Percentiles rank a stretch among this genome's conserved stretches.
Conservation (phyloP, 2,113 vertebrate genomes). For the Pycnonotus jocosus region DNA sequence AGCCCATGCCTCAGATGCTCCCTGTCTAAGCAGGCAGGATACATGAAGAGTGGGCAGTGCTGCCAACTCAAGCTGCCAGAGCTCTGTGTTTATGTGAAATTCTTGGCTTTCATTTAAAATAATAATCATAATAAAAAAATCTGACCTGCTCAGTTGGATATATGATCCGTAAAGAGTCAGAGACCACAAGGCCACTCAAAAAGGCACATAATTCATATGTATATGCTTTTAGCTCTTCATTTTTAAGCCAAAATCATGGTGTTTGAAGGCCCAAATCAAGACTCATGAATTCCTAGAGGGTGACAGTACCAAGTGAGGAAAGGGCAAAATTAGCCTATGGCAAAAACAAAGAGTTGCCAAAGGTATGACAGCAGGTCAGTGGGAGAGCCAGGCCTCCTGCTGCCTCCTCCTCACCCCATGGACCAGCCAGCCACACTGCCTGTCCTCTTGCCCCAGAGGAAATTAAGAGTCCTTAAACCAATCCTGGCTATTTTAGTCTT, state of each 20-base stretch:
- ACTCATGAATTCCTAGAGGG: background rate
- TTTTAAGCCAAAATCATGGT: slow-evolving; percentile 36
- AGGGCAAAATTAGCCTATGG: slow-evolving; percentile 9
- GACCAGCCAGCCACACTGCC: background rate
- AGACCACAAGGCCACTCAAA: slow-evolving; percentile 42
- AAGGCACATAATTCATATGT: slow-evolving; percentile 2
- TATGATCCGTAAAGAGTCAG: background rate
- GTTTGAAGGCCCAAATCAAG: background rate
- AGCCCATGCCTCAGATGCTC: background rate
- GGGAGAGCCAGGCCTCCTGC: background rate
- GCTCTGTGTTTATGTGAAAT: slow-evolving; percentile 22
- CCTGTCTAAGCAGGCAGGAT: background rate
- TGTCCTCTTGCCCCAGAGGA: background rate
- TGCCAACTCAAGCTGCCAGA: slow-evolving; percentile 21
- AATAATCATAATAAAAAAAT: slow-evolving; percentile 42
- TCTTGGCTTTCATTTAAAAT: slow-evolving; percentile 51
- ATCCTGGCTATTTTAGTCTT: background rate
- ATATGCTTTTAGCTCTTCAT: background rate
- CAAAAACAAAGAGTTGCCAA: background rate
- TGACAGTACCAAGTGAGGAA: slow-evolving; percentile 28
- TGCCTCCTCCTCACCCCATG: background rate
- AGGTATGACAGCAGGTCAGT: background rate
- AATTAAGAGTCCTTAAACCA: background rate
- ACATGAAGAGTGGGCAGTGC: background rate
- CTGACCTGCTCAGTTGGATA: background rate